Base-by-base conservation (phyloP, 2,113 vertebrate genomes). In the Donacobius atricapilla region DNA sequence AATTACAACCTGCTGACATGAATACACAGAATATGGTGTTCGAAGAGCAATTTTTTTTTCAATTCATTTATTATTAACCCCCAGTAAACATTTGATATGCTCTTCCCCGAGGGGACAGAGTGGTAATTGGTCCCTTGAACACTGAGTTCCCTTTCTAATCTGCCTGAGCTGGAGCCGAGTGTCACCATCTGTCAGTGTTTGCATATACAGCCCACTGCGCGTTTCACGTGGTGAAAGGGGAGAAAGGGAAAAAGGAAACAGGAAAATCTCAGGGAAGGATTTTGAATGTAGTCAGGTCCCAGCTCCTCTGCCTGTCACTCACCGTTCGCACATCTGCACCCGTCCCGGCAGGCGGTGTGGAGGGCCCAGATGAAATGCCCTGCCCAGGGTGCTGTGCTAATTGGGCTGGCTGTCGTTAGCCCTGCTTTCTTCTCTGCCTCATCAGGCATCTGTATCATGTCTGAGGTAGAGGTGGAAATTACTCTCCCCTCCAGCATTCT, bases 151-250 rank as follows among this genome's bases (percentile, higher is more conserved):
- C 93, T 97, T 90, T 97, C 97, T 97, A 97, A 97, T 97, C 96
- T 97, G 92, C 96, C 96, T 85, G 94, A 93, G 90, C 94, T 71
- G 88, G 87, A 96, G 97, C 96, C 35, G 89, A 97, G 97, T 97
- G 94, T 97, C 97, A 97, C 98, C 98, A 98, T 98, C 98, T 98
- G 98, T 97, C 97, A 97, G 90, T 94, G 90, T 97, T 97, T 97
- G 97, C 96, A 93, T 53, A 92, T 94, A 94, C 79, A 97, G 94
- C 94, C 96, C 94, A 87, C 81, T 69, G 58, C 10, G 48, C 24
- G 20, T 68, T 97, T 96, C 92, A 91, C 75, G 70, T 96, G 73
- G 87, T 83, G 95, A 96, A 83, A 84, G 68, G 91, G 69, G 89
- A 96, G 87, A 95, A 93, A 83, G 83, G 90, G 95, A 93, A 96